Percentiles rank a stretch among this genome's conserved stretches.
Evolutionary conservation across 1,140 invertebrate species (phyloP).

Genomic region (Megathymus violae): DNA sequence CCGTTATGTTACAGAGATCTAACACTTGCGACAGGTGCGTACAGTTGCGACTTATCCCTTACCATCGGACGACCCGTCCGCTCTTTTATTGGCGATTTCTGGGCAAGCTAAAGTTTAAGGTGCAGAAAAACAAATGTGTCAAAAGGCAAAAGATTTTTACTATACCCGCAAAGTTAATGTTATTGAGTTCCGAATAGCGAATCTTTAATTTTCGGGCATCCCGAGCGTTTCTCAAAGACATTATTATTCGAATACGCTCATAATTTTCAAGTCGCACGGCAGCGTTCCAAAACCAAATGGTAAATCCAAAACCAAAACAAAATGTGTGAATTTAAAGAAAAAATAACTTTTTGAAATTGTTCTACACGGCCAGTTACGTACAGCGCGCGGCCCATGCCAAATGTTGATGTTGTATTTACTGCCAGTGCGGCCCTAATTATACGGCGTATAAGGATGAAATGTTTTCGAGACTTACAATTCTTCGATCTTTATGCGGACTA

Average conservation of each 20-base stretch:
- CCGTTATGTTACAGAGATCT: too few species aligned
- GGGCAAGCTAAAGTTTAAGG: too few species aligned
- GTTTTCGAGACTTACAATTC: too few species aligned
- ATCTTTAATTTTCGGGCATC: not conserved
- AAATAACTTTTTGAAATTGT: not conserved
- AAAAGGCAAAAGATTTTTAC: not conserved
- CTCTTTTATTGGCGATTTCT: too few species aligned
- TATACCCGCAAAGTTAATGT: not conserved
- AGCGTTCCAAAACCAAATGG: not conserved
- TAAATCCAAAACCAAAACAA: not conserved
- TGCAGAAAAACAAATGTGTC: too few species aligned
- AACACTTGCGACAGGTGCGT: too few species aligned
- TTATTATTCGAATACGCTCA: not conserved
- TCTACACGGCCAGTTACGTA: not conserved
- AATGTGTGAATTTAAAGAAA: not conserved
- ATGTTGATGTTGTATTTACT: not conserved
- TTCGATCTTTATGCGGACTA: too few species aligned
- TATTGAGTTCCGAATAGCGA: not conserved
- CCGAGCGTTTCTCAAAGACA: not conserved
- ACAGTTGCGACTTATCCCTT: too few species aligned
- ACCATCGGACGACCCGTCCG: too few species aligned
- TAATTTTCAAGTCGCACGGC: not conserved
- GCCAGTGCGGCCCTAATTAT: not conserved
- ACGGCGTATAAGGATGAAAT: too few species aligned
- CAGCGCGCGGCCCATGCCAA: not conserved